phyloP scores from a whole-genome alignment of 2,113 vertebrate species.

The Tychaedon coryphoeus region DNA sequence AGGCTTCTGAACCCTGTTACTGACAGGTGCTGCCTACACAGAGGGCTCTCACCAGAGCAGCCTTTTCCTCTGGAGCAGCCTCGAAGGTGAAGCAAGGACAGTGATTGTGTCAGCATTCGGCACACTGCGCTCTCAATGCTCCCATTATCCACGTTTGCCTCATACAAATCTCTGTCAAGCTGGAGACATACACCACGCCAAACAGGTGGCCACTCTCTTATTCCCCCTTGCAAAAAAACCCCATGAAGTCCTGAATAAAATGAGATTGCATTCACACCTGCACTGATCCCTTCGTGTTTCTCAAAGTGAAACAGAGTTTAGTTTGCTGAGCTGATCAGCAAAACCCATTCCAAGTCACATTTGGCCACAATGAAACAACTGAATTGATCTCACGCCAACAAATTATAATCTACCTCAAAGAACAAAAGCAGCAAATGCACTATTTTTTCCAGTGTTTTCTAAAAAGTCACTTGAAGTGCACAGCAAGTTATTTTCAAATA shows the following conservation, averaged over 20 bases:
- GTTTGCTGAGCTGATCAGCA: neutral
- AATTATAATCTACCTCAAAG: neutral
- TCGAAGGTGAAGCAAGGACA: neutral
- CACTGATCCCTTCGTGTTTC: neutral
- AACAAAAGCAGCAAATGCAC: neutral
- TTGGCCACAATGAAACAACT: neutral
- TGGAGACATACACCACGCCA: neutral
- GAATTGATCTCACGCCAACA: neutral
- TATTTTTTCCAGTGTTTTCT: neutral
- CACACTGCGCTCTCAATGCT: neutral
- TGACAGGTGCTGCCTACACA: neutral
- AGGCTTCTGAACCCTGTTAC: neutral
- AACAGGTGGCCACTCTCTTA: neutral
- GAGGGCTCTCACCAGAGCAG: neutral
- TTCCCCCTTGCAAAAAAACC: neutral
- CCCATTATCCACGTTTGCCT: neutral
- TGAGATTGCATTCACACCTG: neutral
- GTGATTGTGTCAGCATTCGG: rapidly evolving
- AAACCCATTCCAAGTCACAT: neutral
- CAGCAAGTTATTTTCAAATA: neutral
- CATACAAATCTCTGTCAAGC: neutral
- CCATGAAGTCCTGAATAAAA: neutral
- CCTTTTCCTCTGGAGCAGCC: neutral
- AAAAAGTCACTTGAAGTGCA: neutral
- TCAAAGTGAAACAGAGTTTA: neutral